These are phyloP conservation scores for Meiosimyza platycephala DNA, from an alignment of 2,888 invertebrate species.

Conservation along the genomic window DNA sequence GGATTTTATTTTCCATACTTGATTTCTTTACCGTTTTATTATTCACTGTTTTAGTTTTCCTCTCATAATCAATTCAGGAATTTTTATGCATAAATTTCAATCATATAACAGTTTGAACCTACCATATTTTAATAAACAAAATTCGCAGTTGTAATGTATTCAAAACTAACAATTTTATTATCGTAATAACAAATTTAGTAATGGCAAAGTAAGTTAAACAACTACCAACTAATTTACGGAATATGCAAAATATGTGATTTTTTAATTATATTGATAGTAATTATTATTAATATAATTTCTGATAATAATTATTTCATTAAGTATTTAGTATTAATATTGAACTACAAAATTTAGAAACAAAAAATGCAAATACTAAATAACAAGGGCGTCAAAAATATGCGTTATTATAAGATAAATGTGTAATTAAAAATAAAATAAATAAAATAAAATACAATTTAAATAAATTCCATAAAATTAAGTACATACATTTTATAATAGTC, in stretches of 20 bases:
- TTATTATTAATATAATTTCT: conserved; percentile 37
- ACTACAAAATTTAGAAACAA: neutral
- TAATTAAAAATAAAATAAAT: conserved; percentile 14
- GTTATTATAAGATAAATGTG: conserved; percentile 29
- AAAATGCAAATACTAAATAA: conserved; percentile 11
- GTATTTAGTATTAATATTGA: conserved; percentile 29
- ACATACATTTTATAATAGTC: no score
- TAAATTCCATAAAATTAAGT: conserved; percentile 25
- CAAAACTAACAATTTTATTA: no score
- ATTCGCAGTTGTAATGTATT: neutral
- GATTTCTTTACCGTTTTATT: no score
- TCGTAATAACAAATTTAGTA: no score
- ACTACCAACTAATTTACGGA: conserved; percentile 45
- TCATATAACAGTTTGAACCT: neutral
- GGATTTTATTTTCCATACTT: no score
- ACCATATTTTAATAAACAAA: neutral
- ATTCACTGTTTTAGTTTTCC: neutral
- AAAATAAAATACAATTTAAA: conserved; percentile 16
- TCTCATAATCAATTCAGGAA: neutral
- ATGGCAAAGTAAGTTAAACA: conserved; percentile 27
- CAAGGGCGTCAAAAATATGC: conserved; percentile 15
- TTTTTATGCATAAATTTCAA: neutral
- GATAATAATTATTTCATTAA: conserved; percentile 32
- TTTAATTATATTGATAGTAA: conserved; percentile 46
- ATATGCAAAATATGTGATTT: conserved; percentile 52